Base-by-base conservation (phyloP, 92 coral and sea anemone genomes). In the Parazoanthus swiftii region DNA sequence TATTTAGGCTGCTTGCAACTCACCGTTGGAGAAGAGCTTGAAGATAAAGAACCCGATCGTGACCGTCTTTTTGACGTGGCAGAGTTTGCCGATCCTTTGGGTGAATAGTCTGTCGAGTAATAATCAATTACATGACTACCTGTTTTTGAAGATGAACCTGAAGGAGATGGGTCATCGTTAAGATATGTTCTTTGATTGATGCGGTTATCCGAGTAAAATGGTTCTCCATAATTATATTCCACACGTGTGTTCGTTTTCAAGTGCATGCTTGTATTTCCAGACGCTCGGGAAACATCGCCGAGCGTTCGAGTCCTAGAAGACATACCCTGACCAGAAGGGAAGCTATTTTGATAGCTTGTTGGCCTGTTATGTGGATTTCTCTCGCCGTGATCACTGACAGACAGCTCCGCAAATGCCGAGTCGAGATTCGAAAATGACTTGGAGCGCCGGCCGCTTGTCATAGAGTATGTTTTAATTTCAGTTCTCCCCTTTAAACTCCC, bases 371-470 rank as follows among this genome's bases (percentile, higher is more conserved):
- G 46, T 14, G 37, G 50, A 8, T 38, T 48, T 74, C 66, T 72
- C 25, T 84, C 79, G 26, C 39, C 46, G 36, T 71, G 87, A 70
- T 84, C 79, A 43, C n/a, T 84, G 42, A 84, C 87, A 71, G 87
- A 72, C 56, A 84, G 7, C 67, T 84, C 79, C 23, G 78, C 35
- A 84, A 84, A 46, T 14, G 75, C 37, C 4, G 87, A 29, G 79
- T 48, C 23, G 23, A 84, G 44, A 48, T 50, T 72, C 25, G 87
- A 20, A 7, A 70, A 44, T 29, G 87, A 84, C 68, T 84, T 84
- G 14, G 87, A 72, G 59, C 87, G 87, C 77, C 87, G 87, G 68
- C 79, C 87, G 35, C 87, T 84, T 48, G 68, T 10, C 21, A 84
- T 26, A 8, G 67, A 1, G 3, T 56, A 26, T 46, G 68, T 25